phyloP scores from a whole-genome alignment of 2,888 invertebrate genomes.

The Cecidostiba fungosa region DNA sequence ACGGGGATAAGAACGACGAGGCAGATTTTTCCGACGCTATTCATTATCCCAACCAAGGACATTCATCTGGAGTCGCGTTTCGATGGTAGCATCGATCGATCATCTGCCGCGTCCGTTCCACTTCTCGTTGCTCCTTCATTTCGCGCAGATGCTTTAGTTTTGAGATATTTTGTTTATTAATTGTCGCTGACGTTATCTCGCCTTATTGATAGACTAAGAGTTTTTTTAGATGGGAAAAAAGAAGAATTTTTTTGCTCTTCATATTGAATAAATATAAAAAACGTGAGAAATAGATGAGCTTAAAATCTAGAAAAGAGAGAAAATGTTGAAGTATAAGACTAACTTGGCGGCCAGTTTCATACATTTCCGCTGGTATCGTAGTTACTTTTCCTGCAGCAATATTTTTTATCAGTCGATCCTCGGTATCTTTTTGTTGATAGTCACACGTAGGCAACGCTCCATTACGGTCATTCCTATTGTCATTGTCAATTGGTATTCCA shows the following conservation, averaged over 20 bases:
- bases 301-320: neutral
- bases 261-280: too few species aligned
- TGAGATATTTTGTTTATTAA: conserved; percentile 1
- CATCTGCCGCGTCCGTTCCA: conserved; percentile 25
- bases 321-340: neutral
- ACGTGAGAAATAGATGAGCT: too few species aligned
- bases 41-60: conserved; percentile 57
- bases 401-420: conserved; percentile 29
- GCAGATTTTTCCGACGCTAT: conserved; percentile 41
- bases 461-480: neutral
- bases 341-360: conserved; percentile 53
- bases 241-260: neutral
- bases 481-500: neutral
- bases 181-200: neutral
- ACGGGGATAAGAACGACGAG: neutral
- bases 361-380: conserved; percentile 43
- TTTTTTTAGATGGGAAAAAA: neutral
- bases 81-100: conserved; percentile 33
- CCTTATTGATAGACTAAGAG: neutral
- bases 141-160: conserved; percentile 30
- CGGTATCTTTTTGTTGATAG: conserved; percentile 10
- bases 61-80: conserved; percentile 38
- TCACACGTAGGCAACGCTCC: conserved; percentile 8
- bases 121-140: conserved; percentile 27
- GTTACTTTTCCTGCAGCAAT: conserved; percentile 19